Evolutionary conservation across 2,888 invertebrate species (phyloP).

Genomic region (Cryptocheilus praepositus): DNA sequence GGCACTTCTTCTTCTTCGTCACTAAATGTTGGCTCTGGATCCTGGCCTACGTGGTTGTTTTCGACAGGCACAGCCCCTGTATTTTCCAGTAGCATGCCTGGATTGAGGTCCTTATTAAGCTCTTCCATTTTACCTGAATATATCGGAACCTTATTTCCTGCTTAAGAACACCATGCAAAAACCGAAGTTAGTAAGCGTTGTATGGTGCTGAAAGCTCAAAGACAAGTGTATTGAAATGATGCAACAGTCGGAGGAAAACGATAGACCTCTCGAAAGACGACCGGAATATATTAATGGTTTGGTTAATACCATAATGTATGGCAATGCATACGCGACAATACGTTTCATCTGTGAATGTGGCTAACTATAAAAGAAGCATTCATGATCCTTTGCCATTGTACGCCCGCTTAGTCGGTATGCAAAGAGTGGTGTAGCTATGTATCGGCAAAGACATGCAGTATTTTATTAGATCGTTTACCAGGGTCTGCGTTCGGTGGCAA

Average conservation of each 20-base stretch:
- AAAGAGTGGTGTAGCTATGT: no score
- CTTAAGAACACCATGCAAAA: constrained; percentile 66
- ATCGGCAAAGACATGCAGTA: not conserved
- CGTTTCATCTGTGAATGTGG: no score
- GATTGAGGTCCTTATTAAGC: constrained; percentile 67
- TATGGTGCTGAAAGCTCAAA: constrained; percentile 52
- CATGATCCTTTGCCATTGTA: constrained; percentile 11
- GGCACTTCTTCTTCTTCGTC: constrained; percentile 87
- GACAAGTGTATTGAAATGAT: constrained; percentile 30
- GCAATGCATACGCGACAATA: no score
- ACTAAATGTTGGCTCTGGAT: constrained; percentile 87
- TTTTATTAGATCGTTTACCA: constrained; percentile 68
- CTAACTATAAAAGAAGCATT: not conserved
- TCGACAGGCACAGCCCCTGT: constrained; percentile 65
- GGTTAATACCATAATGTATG: no score
- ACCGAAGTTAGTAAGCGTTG: constrained; percentile 66
- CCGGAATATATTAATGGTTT: no score
- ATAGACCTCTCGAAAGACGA: no score
- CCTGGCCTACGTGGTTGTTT: constrained; percentile 76
- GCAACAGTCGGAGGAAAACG: constrained; percentile 5
- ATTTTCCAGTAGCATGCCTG: constrained; percentile 65
- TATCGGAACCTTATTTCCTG: constrained; percentile 71
- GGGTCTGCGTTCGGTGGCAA: constrained; percentile 77
- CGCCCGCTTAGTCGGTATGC: not conserved
- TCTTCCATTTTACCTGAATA: constrained; percentile 74